Conservation (phyloP, 2,113 vertebrate species). For the Suncus etruscus region DNA sequence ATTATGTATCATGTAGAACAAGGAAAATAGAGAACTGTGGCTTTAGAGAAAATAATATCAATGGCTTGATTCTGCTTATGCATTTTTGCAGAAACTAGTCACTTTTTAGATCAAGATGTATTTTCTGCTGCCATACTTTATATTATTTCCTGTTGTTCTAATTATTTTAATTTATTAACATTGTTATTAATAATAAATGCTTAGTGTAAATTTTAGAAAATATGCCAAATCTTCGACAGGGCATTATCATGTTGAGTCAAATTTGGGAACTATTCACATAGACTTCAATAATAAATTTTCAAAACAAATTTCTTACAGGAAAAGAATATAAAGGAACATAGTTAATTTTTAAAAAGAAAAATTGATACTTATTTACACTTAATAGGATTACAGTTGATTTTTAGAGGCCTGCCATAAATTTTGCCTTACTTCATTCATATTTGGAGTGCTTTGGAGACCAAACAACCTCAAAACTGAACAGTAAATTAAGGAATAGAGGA, state of each 20-base stretch:
- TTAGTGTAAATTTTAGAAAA: background rate
- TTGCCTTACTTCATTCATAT: background rate
- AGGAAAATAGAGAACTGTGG: background rate
- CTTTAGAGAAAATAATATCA: background rate
- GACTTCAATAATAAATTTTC: background rate
- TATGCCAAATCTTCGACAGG: background rate
- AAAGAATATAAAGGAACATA: constrained; percentile 23
- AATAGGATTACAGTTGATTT: background rate
- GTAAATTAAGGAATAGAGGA: accelerated
- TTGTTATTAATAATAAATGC: background rate
- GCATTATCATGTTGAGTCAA: background rate
- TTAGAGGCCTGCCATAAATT: background rate
- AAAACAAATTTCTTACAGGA: background rate
- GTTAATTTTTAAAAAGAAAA: background rate
- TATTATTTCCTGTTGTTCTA: background rate
- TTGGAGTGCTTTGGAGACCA: background rate
- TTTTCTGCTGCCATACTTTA: accelerated
- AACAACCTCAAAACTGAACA: background rate
- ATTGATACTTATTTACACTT: background rate
- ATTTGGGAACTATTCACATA: background rate
- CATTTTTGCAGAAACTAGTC: background rate
- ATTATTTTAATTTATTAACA: background rate
- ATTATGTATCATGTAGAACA: background rate
- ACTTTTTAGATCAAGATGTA: background rate
- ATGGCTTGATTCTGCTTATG: background rate